Percentiles rank a stretch among this genome's conserved stretches.
phyloP scores from a whole-genome alignment of 2,888 invertebrate species.

The Drosophila mulleri region DNA sequence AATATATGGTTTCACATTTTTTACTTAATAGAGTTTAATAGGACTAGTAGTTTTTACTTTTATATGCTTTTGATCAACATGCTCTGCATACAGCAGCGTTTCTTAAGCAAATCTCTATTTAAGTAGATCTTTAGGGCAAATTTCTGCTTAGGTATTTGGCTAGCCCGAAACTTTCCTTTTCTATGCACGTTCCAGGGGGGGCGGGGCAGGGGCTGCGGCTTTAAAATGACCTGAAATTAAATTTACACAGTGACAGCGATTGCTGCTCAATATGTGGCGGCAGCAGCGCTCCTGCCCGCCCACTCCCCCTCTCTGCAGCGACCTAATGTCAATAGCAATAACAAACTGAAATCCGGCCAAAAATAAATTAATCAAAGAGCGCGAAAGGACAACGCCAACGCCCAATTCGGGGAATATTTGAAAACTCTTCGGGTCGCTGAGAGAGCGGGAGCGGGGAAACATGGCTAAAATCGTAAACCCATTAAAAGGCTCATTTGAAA shows the following conservation, averaged over 20 bases:
- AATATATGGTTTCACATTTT: too few relatives aligned
- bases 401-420: conserved; percentile 9
- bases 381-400: conserved; percentile 44
- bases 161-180: too few relatives aligned
- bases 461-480: conserved; percentile 67
- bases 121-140: too few relatives aligned
- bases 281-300: too few relatives aligned
- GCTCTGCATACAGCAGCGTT: too few relatives aligned
- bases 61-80: too few relatives aligned
- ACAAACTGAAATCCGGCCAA: conserved; percentile 24
- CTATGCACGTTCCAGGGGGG: too few relatives aligned
- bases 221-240: conserved; percentile 39
- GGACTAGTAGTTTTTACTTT: too few relatives aligned
- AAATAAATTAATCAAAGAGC: conserved; percentile 64
- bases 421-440: conserved; percentile 17
- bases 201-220: conserved; percentile 11
- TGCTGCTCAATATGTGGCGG: conserved; percentile 20
- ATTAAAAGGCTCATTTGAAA: conserved; percentile 78
- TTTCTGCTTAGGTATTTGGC: too few relatives aligned
- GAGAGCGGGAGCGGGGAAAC: too few relatives aligned
- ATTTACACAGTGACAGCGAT: conserved; percentile 50
- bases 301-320: neutral
- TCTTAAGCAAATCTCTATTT: too few relatives aligned
- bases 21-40: too few relatives aligned
- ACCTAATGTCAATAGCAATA: conserved; percentile 20